Base-by-base conservation (phyloP, 2,888 invertebrate species). In the Sminthurides aquaticus region DNA sequence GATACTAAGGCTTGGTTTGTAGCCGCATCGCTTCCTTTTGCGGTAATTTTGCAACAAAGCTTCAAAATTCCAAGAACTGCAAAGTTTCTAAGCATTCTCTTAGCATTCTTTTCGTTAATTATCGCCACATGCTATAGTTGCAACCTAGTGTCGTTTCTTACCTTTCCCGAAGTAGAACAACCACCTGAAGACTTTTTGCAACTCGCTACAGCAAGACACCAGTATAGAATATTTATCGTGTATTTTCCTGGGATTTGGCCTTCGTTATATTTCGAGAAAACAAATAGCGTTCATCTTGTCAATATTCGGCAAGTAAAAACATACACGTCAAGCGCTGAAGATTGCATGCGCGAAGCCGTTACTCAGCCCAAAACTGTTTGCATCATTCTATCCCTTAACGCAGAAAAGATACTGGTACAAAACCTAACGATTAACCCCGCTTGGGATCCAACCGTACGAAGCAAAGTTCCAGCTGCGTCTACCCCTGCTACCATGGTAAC, bases 141-240 rank as follows among this genome's bases (percentile, higher is more conserved):
- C 22, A 59, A 64, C 49, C 24, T 64, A 1, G 58, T 63, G 11
- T 28, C 29, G 15, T 63, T 58, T 27, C 49, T 63, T 18, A 49
- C 58, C 15, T 58, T 63, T 49, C 63, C 63, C 2, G 49, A 57
- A n/a, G 29, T 49, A 15, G 63, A 63, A 0, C 3, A 1, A n/a
- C n/a, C 58, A 11, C 63, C 63, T 2, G 18, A 8, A 18, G 58
- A 27, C 27, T 58, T 63, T 22, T 20, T 27, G 8, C 24, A 54
- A 18, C 25, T 62, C n/a, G 55, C 62, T 1, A 1, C 25, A 25
- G 29, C 3, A 18, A 5, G 5, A 15, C 1, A 28, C 1, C 20
- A 22, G 2, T 62, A 43, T n/a, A 28, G 18, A 2, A 26, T 62
- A 8, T 8, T 20, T 15, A 15, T 28, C 24, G 20, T 22, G 62